phyloP scores from a whole-genome alignment of 1,140 invertebrate genomes.

The Drosophila ambigua region DNA sequence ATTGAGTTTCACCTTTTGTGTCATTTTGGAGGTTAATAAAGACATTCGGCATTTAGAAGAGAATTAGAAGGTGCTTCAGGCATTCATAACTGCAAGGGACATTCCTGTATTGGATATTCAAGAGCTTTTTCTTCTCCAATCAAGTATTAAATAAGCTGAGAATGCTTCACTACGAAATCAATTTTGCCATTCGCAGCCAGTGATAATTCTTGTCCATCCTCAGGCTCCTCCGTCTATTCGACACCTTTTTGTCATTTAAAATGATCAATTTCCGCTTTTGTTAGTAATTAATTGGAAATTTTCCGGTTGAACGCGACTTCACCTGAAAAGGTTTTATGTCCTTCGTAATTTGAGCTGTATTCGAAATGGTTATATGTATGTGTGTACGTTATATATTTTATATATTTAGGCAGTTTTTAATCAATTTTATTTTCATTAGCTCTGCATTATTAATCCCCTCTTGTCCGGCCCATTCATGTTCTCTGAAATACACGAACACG shows the following conservation, averaged over 20 bases:
- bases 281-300: conserved; percentile 58
- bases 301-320: conserved; percentile 46
- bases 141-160: neutral
- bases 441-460: conserved; percentile 35
- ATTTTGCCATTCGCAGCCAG: too few relatives aligned
- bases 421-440: conserved; percentile 43
- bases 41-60: conserved; percentile 18
- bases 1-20: conserved; percentile 17
- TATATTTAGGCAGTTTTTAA: conserved; percentile 18
- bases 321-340: conserved; percentile 13
- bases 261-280: conserved; percentile 49
- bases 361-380: conserved; percentile 34
- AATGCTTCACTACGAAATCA: neutral
- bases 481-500: conserved; percentile 31
- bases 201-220: too few relatives aligned
- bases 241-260: conserved; percentile 16
- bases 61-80: too few relatives aligned
- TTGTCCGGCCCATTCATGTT: conserved; percentile 22
- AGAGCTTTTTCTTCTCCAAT: too few relatives aligned
- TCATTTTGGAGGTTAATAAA: conserved; percentile 30
- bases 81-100: too few relatives aligned
- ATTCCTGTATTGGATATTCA: too few relatives aligned
- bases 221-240: neutral
- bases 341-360: conserved; percentile 23
- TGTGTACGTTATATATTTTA: neutral